Base-by-base conservation (phyloP, 2,113 vertebrate species). In the Apteryx mantelli region DNA sequence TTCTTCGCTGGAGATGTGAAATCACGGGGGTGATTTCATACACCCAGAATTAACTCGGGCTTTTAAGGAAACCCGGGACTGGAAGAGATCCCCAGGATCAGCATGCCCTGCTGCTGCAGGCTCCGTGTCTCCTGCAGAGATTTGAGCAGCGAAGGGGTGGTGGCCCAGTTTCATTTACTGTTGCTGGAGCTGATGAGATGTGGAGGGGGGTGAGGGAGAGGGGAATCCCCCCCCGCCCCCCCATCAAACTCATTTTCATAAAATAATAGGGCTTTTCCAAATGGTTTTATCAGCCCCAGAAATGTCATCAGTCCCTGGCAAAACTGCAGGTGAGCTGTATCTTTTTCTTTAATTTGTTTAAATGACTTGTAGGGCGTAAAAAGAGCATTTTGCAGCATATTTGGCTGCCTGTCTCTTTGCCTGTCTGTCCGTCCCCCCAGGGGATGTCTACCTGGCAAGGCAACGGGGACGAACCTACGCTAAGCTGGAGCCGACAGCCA, bases 21-120 rank as follows among this genome's bases (percentile, higher is more conserved):
- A 94, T 42, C 87, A 77, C 8, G 2, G 50, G 42, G 70, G 65
- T 95, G 89, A 95, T 91, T 94, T 95, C 91, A 71, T 13, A 70
- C 50, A 32, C 79, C 8, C 71, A 82, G 86, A 86, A 93, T 88
- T 82, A 68, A 90, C 55, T 34, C 76, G 4, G 21, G 69, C 55
- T 78, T 91, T 73, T 73, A 93, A 83, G 76, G 91, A 50, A 95
- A 80, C 53, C 0, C 0, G 66, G 82, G 71, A 56, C 32, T 28
- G 44, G 81, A 60, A 53, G 38, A 56, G 78, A 88, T 87, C 58
- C 40, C 58, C 71, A 34, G 89, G 50, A 63, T 53, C 87, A 80
- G 84, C 16, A 1, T 0, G 18, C 89, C 81, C 86, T 92, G 85
- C n/a, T n/a, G 5, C 75, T 20, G 64, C 91, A 88, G 56, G 71